A percentile compares a stretch with the other conserved stretches of the same genome.
Conservation (phyloP, 1,140 invertebrate genomes). For the Formica exsecta region DNA sequence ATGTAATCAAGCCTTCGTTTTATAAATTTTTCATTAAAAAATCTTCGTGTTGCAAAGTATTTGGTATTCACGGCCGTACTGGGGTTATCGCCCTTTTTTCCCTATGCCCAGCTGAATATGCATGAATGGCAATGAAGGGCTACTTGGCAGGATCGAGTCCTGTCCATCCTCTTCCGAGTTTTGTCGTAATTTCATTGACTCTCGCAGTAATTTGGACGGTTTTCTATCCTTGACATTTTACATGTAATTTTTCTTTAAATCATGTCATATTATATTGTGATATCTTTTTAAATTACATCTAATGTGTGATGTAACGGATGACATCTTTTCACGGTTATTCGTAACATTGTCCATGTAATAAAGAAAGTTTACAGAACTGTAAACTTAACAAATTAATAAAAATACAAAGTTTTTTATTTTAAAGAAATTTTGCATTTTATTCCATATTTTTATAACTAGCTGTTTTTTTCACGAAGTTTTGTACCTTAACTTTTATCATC, state of each 20-base stretch:
- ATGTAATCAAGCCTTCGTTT: neutral
- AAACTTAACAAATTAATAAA: neutral
- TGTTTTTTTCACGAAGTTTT: conserved; percentile 6
- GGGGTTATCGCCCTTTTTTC: neutral
- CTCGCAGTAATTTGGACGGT: neutral
- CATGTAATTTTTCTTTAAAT: neutral
- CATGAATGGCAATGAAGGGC: neutral
- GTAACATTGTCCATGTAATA: neutral
- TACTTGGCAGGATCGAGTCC: conserved; percentile 8
- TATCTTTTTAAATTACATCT: neutral
- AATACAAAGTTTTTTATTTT: neutral
- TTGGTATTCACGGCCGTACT: neutral
- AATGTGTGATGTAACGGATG: neutral
- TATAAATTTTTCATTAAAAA: conserved; percentile 21
- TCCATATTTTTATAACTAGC: neutral
- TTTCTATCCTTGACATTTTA: neutral
- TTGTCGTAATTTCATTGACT: neutral
- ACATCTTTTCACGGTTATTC: neutral
- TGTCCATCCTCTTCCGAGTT: conserved; percentile 12
- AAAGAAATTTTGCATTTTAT: neutral
- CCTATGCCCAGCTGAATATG: conserved; percentile 23
- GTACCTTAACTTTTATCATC: neutral
- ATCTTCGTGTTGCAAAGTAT: conserved; percentile 30
- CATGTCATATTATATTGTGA: neutral
- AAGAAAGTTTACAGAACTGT: neutral